Base-by-base conservation (phyloP, 2,113 vertebrate species). In the Clarias macrocephalus region DNA sequence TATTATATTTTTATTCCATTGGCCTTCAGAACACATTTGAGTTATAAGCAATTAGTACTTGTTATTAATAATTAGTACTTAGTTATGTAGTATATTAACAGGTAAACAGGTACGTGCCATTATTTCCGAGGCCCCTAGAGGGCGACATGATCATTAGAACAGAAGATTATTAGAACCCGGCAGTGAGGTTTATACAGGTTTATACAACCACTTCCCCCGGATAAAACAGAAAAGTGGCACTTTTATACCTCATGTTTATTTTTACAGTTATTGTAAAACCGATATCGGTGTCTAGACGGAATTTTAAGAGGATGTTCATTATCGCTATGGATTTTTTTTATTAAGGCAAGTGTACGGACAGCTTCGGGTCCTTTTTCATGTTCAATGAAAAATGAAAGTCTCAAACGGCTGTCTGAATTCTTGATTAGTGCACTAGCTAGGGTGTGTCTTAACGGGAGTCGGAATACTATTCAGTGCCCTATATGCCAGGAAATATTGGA, bases 341-440 rank as follows among this genome's bases (percentile, higher is more conserved):
- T 84, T 52, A 90, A 91, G 89, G 91, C 88, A 91, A 86, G 88
- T 90, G 85, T 68, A 33, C 6, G 62, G 84, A 57, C 88, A 86
- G 13, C 88, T 84, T 16, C 28, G 86, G 73, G 80, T 77, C 59
- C 30, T 66, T 65, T n/a, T 48, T 9, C 42, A 42, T 42, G 42
- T 42, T 42, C 42, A 3, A 42, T 48, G 48, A 8, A 48, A 48
- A 48, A 48, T 8, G 6, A 8, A 48, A 48, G 6, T 8, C 48
- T 10, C 54, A 73, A 73, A 37, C 3, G 1, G 30, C 52, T 33
- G 18, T 1, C 13, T 73, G 15, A 19, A 48, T 25, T 2, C 70
- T 85, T n/a, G 16, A 10, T 5, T 59, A 19, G 68, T 62, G 12
- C 68, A 60, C 83, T 84, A 37, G 8, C 9, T 84, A 84, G 82